Conservation (phyloP, 2,797 vertebrate genomes). For the Myiotriccus ornatus region DNA sequence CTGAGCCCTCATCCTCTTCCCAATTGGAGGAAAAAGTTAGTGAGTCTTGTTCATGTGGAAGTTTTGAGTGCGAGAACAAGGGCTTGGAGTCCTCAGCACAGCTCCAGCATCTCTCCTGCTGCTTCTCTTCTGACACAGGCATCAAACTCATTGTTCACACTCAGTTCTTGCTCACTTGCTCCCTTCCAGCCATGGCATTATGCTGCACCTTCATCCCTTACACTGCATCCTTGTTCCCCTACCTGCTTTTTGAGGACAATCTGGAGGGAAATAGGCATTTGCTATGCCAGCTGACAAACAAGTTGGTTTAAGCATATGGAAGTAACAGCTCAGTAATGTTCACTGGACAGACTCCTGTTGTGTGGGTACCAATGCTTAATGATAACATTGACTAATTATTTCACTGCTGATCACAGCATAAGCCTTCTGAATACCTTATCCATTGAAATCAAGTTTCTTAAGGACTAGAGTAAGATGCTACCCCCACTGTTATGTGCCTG, state of each 20-base stretch:
- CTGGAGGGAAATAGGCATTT: background rate
- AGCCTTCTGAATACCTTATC: background rate
- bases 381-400: background rate
- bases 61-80: background rate
- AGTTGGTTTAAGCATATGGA: background rate
- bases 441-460: background rate
- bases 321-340: background rate
- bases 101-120: background rate
- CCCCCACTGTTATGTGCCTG: background rate
- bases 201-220: accelerated
- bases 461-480: background rate
- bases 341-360: too few species aligned
- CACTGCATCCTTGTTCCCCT: background rate
- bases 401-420: background rate
- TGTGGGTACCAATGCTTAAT: background rate
- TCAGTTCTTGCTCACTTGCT: accelerated
- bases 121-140: background rate
- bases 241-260: background rate
- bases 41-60: background rate
- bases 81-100: background rate
- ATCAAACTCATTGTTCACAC: accelerated
- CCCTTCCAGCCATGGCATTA: background rate
- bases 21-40: background rate
- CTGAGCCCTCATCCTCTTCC: background rate
- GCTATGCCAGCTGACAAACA: background rate